Evolutionary conservation across 2,797 vertebrate genomes (phyloP).

Genomic region (Cryptoprocta ferox): DNA sequence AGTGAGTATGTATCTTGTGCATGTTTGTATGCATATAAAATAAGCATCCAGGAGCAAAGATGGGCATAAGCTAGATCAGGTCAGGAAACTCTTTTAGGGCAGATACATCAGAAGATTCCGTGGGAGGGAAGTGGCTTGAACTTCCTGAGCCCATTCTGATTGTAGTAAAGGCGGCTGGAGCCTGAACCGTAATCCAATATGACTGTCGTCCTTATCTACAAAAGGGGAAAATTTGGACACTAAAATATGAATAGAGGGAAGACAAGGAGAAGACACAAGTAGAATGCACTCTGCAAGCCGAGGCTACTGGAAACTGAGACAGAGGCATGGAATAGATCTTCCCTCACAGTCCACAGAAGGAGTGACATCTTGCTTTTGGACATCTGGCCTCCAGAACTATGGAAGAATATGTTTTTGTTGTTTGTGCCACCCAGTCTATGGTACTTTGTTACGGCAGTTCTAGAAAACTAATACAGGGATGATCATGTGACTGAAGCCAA

Average conservation of each 20-base stretch:
- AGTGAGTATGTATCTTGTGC: not conserved
- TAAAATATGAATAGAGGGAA: not conserved
- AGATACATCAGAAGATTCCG: not conserved
- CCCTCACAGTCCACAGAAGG: not conserved
- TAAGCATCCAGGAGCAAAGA: not conserved
- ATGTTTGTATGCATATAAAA: not conserved
- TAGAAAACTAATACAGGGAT: not conserved
- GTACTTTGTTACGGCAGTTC: accelerated
- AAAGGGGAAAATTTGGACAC: not conserved
- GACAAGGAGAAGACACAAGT: not conserved
- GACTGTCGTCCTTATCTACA: not conserved
- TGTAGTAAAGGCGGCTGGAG: not conserved
- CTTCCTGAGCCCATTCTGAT: not conserved
- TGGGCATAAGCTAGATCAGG: not conserved
- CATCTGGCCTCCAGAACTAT: not conserved
- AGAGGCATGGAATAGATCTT: not conserved
- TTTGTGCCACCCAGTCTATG: not conserved
- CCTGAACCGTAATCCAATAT: not conserved
- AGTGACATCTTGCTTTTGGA: not conserved
- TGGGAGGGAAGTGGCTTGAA: not conserved
- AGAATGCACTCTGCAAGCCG: not conserved
- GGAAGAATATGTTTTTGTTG: not conserved
- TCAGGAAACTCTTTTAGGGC: not conserved
- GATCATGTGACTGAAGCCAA: not conserved
- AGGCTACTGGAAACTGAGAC: not conserved